These are phyloP conservation scores for Percopsis transmontana DNA, from an alignment of 2,113 vertebrate species.

Conservation along the genomic window DNA sequence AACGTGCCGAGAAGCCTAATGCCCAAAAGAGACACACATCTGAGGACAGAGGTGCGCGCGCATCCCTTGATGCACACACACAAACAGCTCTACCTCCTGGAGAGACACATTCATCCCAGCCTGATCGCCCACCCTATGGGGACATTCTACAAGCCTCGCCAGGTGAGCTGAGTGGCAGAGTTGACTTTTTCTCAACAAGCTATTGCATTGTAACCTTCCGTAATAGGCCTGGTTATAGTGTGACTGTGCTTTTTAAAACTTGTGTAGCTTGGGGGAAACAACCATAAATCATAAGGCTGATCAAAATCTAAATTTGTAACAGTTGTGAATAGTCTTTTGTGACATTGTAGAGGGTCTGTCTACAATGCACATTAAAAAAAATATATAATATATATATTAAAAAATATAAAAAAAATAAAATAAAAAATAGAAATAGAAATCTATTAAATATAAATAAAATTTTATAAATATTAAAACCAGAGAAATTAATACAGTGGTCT, in stretches of 20 bases:
- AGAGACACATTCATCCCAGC: neutral
- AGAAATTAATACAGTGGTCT: too few relatives aligned
- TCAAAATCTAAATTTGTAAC: too few relatives aligned
- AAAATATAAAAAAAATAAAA: neutral
- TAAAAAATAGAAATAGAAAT: neutral
- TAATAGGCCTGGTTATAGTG: neutral
- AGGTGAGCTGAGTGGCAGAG: conserved; percentile 3
- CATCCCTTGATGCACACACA: neutral
- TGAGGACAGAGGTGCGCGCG: neutral
- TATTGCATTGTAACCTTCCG: neutral
- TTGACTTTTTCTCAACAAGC: neutral
- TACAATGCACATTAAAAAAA: neutral
- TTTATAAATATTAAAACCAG: too few relatives aligned
- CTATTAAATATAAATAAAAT: neutral
- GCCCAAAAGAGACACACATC: neutral
- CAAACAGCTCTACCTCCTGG: neutral
- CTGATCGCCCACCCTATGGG: neutral
- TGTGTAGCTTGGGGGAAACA: neutral
- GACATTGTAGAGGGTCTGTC: neutral
- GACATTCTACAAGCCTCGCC: neutral
- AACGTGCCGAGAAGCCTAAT: neutral
- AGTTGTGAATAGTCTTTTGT: neutral
- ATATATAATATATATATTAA: neutral
- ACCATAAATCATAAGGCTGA: neutral
- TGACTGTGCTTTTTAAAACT: too few relatives aligned